Evolutionary conservation across 2,797 vertebrate genomes (phyloP), one percentile per base, ranked within the genome.

Genomic region (Gila robusta): DNA sequence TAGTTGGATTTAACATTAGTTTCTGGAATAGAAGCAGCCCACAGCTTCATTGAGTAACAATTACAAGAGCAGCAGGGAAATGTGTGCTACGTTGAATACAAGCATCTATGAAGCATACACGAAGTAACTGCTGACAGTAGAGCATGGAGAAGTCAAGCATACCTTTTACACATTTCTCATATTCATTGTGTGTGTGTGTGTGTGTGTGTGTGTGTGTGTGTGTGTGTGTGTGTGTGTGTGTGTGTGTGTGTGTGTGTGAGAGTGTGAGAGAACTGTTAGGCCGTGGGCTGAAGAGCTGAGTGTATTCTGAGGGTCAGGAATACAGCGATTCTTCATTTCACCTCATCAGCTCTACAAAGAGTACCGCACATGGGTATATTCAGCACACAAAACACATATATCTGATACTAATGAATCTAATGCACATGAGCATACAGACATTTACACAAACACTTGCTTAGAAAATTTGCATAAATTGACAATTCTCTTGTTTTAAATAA

Each of bases 261-360:
- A 17, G 35, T 41, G 73, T 6, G 1, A 12, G 9, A 7, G 11
- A 14, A 10, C n/a, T 83, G 17, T 32, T 73, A 73, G 19, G 39
- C 56, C 4, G 0, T 12, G 3, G 79, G 71, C 56, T 37, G 23
- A 77, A 77, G 32, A 77, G 72, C 44, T 19, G 72, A 76, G 59
- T 6, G 10, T 84, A 69, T 84, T 69, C 54, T 69, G 73, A 67
- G 44, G 23, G 73, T 84, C 73, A 77, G 47, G 62, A 52, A 39
- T 69, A 59, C 7, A 72, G 32, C 8, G 23, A 14, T 32, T 72
- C 35, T 62, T 73, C n/a, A 44, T 82, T 82, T 73, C 52, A 82
- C 81, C 35, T 62, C 69, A 73, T 82, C 37, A 72, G 69, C 69
- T 82, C 69, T 72, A 52, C 82, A 77, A 73, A 77, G 62, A 78